Percentiles rank a stretch among this genome's conserved stretches.
These are phyloP conservation scores for Bibio marci DNA, from an alignment of 2,888 invertebrate genomes.

Conservation along the genomic window DNA sequence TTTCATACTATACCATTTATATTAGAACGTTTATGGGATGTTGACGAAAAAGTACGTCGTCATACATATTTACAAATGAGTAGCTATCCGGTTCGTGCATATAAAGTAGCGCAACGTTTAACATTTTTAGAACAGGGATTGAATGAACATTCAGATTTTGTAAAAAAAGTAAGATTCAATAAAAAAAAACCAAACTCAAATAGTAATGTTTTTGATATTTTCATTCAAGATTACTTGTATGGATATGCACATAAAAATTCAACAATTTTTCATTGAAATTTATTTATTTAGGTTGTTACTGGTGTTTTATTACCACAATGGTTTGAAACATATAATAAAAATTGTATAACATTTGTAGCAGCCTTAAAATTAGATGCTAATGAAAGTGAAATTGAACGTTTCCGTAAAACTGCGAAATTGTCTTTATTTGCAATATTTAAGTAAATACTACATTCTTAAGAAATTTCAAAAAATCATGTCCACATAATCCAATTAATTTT, in stretches of 20 bases:
- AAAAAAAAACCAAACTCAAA: background rate
- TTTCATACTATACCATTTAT: conserved; percentile 51
- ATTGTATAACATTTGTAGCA: conserved; percentile 52
- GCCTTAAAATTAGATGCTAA: conserved; percentile 56
- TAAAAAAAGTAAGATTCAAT: conserved; percentile 24
- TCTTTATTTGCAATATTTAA: conserved; percentile 38
- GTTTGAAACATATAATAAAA: conserved; percentile 53
- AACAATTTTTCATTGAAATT: background rate
- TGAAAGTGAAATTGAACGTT: conserved; percentile 41
- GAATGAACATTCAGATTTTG: conserved; percentile 37
- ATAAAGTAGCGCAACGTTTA: conserved; percentile 46
- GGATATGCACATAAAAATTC: no score
- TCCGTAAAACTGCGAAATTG: conserved; percentile 34
- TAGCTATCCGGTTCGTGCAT: conserved; percentile 26
- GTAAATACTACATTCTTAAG: conserved; percentile 19
- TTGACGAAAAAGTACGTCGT: conserved; percentile 54
- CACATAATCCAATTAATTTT: background rate
- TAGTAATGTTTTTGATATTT: background rate
- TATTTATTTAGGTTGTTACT: conserved; percentile 23
- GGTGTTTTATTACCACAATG: conserved; percentile 49
- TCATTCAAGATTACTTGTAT: background rate
- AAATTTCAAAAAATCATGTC: background rate
- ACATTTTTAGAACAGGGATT: conserved; percentile 43
- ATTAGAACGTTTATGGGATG: conserved; percentile 55
- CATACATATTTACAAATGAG: conserved; percentile 31